Evolutionary conservation across 2,888 invertebrate genomes (phyloP), one percentile per base, ranked within the genome.

Genomic region (Scaptodrosophila latifasciaeformis): DNA sequence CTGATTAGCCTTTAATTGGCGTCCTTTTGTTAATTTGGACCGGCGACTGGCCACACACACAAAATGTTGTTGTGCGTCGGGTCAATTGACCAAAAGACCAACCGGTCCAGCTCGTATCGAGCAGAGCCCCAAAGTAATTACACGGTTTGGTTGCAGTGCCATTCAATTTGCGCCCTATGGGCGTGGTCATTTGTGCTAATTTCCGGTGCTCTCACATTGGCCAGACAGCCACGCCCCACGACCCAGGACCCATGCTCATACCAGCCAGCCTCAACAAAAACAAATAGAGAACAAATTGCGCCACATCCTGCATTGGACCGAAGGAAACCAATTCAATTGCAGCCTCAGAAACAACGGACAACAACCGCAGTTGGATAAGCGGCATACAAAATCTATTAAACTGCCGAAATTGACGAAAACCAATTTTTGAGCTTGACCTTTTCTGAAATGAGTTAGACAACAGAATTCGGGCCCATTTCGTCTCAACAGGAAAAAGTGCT

Each of bases 1-100:
- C 69, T 81, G 76, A 75, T 75, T 75, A 81, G 81, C 66, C 66
- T 81, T 75, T 75, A 75, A 75, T 75, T 78, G 71, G 60, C 53
- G 64, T 55, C 58, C 72, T 60, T 66, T 75, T 78, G 75, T 80
- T 75, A 80, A 80, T 66, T 75, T 66, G 66, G 62, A 77, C 74
- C 78, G 67, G 65, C 69, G 65, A 66, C 63, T 46, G 40, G 29
- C 40, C 24, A 55, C 49, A 60, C 60, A 44, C 68, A 52, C 65
- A 51, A 65, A 61, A 13, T 34, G 34, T 34, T 6, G 60, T 60
- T 65, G 56, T 56, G 30, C 17, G 10, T 15, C 15, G 37, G 37
- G 15, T 37, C 15, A 17, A 37, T 17, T 13, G 37, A 4, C 10
- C 10, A 37, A 10, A 12, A 1, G 5, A 34, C 34, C 34, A 13